Conservation (phyloP, 2,888 invertebrate species). For the Sepioteuthis lessoniana region DNA sequence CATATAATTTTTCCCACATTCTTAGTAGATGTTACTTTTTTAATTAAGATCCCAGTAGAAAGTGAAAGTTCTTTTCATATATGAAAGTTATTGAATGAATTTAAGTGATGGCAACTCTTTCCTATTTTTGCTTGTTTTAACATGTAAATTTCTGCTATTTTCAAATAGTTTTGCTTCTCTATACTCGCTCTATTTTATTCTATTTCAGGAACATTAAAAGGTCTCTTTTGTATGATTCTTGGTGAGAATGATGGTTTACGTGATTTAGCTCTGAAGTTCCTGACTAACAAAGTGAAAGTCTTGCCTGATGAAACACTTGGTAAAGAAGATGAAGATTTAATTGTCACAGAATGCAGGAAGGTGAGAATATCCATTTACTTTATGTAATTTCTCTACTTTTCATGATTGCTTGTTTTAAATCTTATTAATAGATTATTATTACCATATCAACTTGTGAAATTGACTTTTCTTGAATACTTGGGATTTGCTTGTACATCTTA, state of each 20-base stretch:
- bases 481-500: no score
- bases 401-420: no score
- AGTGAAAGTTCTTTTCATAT: not conserved
- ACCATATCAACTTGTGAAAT: no score
- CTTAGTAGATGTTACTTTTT: no score
- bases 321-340: constrained; percentile 88
- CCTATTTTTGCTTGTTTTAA: not conserved
- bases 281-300: constrained; percentile 87
- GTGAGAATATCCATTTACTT: constrained; percentile 76
- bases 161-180: not conserved
- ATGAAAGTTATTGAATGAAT: not conserved
- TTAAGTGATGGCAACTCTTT: not conserved
- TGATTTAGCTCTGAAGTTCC: constrained; percentile 90
- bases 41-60: no score
- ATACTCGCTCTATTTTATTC: not conserved
- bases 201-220: constrained; percentile 79
- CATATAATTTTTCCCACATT: no score
- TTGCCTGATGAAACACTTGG: constrained; percentile 86
- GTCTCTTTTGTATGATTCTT: constrained; percentile 83
- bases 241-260: constrained; percentile 83
- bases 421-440: no score
- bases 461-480: no score
- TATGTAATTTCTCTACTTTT: no score
- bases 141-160: not conserved
- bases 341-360: constrained; percentile 89